Percentiles rank a stretch among this genome's conserved stretches.
Evolutionary conservation across 2,797 vertebrate species (phyloP).

Genomic region (Margarornis squamiger): DNA sequence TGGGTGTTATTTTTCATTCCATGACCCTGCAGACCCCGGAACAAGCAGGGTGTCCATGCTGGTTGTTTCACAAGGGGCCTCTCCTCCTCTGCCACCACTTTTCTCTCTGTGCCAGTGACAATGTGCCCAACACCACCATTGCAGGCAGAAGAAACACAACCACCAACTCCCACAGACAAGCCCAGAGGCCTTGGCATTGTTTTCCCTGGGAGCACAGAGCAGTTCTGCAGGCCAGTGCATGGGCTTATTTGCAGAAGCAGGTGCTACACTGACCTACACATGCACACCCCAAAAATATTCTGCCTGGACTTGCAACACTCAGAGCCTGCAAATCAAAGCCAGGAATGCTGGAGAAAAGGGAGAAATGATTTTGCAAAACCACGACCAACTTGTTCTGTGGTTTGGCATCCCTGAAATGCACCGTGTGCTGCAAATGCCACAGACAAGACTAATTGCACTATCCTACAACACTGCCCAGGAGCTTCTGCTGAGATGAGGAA

Average conservation of each 20-base stretch:
- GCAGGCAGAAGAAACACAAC: neutral
- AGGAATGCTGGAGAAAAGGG: neutral
- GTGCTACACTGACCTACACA: rapidly evolving
- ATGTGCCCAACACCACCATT: neutral
- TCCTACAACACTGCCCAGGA: neutral
- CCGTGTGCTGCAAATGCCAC: neutral
- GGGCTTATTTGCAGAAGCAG: neutral
- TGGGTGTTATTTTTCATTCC: neutral
- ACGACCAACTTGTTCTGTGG: neutral
- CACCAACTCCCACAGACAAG: neutral
- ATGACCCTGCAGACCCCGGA: neutral
- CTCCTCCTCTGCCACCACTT: neutral
- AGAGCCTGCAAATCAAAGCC: neutral
- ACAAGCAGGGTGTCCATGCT: rapidly evolving
- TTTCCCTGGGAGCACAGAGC: neutral
- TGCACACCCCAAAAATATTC: rapidly evolving
- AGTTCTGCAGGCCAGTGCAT: neutral
- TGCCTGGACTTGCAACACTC: neutral
- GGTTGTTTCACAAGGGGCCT: rapidly evolving
- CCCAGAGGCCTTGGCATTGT: too few species aligned
- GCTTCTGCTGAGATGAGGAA: neutral
- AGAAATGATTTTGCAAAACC: neutral
- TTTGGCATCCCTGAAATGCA: neutral
- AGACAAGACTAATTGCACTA: neutral
- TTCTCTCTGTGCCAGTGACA: neutral